phyloP scores from a whole-genome alignment of 2,797 vertebrate genomes.

The Diceros bicornis region DNA sequence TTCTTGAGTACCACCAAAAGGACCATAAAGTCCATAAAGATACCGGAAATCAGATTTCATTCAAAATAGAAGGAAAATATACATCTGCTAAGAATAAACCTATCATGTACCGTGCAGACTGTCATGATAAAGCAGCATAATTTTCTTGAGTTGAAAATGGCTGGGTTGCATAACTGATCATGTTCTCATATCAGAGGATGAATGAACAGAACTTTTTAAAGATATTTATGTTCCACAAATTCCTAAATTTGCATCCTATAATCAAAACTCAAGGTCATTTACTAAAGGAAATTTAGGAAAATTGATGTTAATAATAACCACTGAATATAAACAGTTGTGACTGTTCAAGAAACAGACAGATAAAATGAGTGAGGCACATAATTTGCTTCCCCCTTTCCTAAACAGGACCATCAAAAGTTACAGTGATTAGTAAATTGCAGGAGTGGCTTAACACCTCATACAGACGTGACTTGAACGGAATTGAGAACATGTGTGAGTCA shows the following conservation, averaged over 20 bases:
- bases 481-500: neutral
- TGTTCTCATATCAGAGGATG: neutral
- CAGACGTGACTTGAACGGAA: neutral
- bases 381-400: neutral
- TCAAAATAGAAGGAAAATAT: neutral
- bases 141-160: neutral
- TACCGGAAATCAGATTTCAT: neutral
- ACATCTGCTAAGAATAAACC: neutral
- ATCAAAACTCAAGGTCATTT: neutral
- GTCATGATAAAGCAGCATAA: neutral
- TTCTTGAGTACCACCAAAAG: neutral
- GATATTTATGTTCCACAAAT: neutral
- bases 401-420: neutral
- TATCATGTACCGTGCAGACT: neutral
- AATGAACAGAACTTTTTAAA: neutral
- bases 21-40: neutral
- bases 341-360: neutral
- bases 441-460: neutral
- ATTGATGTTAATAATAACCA: neutral
- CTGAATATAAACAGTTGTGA: neutral
- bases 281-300: neutral
- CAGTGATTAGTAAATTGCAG: neutral
- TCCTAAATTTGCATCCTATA: neutral
- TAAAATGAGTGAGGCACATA: neutral
- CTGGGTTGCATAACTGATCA: neutral